Percentiles rank a stretch among this genome's conserved stretches.
phyloP scores from a whole-genome alignment of 2,113 vertebrate genomes.

The Herpailurus yagouaroundi region DNA sequence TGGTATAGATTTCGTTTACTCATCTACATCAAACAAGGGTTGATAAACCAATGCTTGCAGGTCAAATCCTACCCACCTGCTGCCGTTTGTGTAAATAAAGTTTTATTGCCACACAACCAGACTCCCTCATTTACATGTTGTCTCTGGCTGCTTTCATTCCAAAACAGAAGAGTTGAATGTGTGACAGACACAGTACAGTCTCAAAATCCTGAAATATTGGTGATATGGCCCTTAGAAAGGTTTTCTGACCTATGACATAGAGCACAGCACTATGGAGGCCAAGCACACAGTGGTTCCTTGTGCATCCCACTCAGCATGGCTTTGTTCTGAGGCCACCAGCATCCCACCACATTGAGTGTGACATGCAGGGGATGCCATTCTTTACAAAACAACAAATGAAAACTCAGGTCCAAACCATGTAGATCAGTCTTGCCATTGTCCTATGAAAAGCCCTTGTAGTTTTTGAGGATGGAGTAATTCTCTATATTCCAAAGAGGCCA shows the following conservation, averaged over 20 bases:
- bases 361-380: background rate
- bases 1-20: background rate
- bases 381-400: background rate
- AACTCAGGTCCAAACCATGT: too few species aligned
- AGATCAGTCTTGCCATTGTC: background rate
- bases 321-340: fast-evolving
- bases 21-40: background rate
- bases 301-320: background rate
- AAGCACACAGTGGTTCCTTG: too few species aligned
- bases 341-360: background rate
- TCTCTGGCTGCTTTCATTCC: background rate
- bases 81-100: background rate
- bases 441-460: background rate
- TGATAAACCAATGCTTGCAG: background rate
- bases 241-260: background rate
- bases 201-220: background rate
- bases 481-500: background rate
- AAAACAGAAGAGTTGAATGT: background rate
- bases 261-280: background rate
- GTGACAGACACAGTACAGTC: background rate
- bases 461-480: background rate
- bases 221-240: background rate
- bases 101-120: background rate
- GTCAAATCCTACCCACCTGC: background rate
- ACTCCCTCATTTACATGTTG: background rate